Conservation (phyloP, 2,113 vertebrate species). For the Lophius piscatorius region DNA sequence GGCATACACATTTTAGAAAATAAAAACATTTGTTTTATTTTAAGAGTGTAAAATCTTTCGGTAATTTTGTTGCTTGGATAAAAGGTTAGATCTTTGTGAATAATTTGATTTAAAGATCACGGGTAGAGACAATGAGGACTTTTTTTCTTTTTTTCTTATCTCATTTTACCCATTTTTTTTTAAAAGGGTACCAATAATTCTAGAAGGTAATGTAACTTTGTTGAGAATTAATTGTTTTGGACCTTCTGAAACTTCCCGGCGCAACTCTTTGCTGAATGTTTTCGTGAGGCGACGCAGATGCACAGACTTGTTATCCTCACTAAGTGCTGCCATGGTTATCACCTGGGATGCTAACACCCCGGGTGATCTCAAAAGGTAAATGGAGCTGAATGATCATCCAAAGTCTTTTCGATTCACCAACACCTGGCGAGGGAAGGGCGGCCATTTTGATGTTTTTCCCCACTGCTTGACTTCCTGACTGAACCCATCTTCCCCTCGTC, state of each 20-base stretch:
- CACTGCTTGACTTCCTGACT: conserved; percentile 47
- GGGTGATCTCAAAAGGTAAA: conserved; percentile 66
- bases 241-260: conserved; percentile 6
- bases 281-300: conserved; percentile 24
- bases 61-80: too few relatives aligned
- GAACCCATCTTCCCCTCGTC: background rate
- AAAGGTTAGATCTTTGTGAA: too few relatives aligned
- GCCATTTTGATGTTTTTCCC: conserved; percentile 36
- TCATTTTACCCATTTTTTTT: too few relatives aligned
- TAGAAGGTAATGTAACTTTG: too few relatives aligned
- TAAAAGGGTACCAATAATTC: too few relatives aligned
- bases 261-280: conserved; percentile 27
- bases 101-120: too few relatives aligned
- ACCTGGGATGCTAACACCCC: conserved; percentile 36
- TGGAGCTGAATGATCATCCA: conserved; percentile 68
- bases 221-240: too few relatives aligned
- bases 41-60: too few relatives aligned
- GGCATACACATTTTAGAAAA: too few relatives aligned
- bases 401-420: conserved; percentile 53
- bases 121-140: too few relatives aligned
- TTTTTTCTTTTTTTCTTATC: too few relatives aligned
- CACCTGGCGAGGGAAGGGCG: conserved; percentile 50
- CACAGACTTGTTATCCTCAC: conserved; percentile 9
- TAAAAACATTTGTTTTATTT: too few relatives aligned
- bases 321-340: conserved; percentile 53